phyloP scores from a whole-genome alignment of 2,888 invertebrate species.

The Eueremaeus valkanovi region DNA sequence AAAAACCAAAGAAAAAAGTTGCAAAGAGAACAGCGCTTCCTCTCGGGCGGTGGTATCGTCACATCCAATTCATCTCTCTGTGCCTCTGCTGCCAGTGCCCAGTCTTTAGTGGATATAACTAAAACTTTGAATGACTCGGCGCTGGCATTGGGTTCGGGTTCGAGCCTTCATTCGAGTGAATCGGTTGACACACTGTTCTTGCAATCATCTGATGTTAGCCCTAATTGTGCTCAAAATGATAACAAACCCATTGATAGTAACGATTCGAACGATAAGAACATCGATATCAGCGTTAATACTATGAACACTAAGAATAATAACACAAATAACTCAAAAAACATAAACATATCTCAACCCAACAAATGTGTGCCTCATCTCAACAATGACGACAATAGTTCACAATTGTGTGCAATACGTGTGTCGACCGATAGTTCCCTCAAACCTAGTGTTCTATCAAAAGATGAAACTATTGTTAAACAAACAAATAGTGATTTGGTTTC shows the following conservation, averaged over 20 bases:
- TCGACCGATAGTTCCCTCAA: background rate
- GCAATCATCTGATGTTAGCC: background rate
- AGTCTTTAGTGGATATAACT: background rate
- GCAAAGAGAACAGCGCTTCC: constrained; percentile 25
- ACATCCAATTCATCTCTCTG: background rate
- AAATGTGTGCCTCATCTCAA: constrained; percentile 15
- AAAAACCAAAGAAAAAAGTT: constrained; percentile 21
- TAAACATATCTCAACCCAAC: constrained; percentile 5
- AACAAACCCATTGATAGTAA: background rate
- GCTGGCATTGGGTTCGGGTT: background rate
- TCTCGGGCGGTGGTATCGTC: constrained; percentile 10
- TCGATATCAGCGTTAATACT: too few species aligned
- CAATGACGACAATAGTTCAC: constrained; percentile 5
- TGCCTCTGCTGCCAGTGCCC: constrained; percentile 12
- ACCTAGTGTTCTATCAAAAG: background rate
- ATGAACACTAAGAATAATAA: too few species aligned
- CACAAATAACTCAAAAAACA: too few species aligned
- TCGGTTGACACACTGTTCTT: background rate
- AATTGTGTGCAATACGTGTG: constrained; percentile 18
- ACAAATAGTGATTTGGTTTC: background rate
- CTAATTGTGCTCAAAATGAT: constrained; percentile 13
- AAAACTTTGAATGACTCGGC: background rate
- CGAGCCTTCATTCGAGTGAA: background rate
- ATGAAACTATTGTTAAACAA: background rate
- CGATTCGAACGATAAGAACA: background rate